Evolutionary conservation across 2,797 vertebrate species (phyloP).

Genomic region (Arremon aurantiirostris): DNA sequence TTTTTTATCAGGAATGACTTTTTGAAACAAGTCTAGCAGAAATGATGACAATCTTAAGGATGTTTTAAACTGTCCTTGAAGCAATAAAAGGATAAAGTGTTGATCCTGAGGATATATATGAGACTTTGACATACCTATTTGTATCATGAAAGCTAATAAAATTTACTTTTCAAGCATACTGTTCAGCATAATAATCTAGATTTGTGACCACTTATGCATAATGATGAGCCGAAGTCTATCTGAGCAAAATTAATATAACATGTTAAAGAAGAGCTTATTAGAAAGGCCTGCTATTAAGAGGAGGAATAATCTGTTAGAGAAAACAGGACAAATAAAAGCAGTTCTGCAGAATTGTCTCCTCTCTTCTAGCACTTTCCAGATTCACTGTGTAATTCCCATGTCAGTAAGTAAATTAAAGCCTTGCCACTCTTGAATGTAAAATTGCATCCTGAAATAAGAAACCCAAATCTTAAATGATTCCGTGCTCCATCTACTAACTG

Average conservation of each 20-base stretch:
- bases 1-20: background rate
- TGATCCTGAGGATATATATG: background rate
- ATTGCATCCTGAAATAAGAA: background rate
- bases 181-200: background rate
- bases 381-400: background rate
- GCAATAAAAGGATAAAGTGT: background rate
- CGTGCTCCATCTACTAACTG: background rate
- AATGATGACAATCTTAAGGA: background rate
- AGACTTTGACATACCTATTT: background rate
- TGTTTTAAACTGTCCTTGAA: background rate
- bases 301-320: background rate
- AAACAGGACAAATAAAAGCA: background rate
- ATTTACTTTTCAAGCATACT: background rate
- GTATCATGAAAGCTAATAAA: background rate
- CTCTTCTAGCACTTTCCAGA: background rate
- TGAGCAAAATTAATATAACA: background rate
- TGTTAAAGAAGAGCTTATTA: background rate
- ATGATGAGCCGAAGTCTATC: background rate
- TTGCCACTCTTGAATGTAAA: background rate
- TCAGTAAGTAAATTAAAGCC: background rate
- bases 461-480: background rate
- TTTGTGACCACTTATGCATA: background rate
- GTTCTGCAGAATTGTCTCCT: background rate
- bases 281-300: background rate
- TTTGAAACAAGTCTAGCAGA: background rate